Evolutionary conservation across 2,888 invertebrate genomes (phyloP).

Genomic region (Drosophila neotestacea): DNA sequence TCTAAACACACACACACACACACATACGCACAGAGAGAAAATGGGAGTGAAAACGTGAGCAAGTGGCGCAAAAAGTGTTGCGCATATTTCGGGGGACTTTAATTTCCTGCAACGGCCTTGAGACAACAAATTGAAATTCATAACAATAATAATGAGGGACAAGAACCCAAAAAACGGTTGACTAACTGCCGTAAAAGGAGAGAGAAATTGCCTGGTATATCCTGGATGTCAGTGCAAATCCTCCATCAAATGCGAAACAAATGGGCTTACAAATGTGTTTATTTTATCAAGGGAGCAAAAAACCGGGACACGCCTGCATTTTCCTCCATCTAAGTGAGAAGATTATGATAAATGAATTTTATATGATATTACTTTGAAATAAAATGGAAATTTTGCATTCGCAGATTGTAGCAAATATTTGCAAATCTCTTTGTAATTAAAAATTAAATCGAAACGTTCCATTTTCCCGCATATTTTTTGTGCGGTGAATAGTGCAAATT

Average conservation of each 20-base stretch:
- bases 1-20: slow-evolving; percentile 13
- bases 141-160: slow-evolving; percentile 63
- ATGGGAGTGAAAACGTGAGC: slow-evolving; percentile 21
- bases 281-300: neutral
- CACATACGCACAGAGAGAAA: slow-evolving; percentile 2
- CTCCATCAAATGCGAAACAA: slow-evolving; percentile 35
- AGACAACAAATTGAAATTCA: slow-evolving; percentile 74
- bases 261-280: slow-evolving; percentile 43
- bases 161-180: slow-evolving; percentile 27
- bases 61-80: slow-evolving; percentile 66
- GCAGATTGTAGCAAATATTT: slow-evolving; percentile 19
- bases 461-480: neutral
- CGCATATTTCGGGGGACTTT: slow-evolving; percentile 61
- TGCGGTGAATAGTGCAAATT: slow-evolving; percentile 8
- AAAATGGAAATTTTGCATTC: slow-evolving; percentile 10
- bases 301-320: neutral
- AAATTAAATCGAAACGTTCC: slow-evolving; percentile 6
- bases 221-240: slow-evolving; percentile 21
- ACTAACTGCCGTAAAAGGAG: slow-evolving; percentile 36
- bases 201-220: neutral
- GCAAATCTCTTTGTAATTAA: slow-evolving; percentile 24
- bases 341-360: slow-evolving; percentile 23
- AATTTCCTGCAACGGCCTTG: slow-evolving; percentile 73
- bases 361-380: slow-evolving; percentile 1
- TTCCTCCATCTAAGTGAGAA: neutral